These are phyloP conservation scores for Bombus consobrinus DNA, from an alignment of 1,140 invertebrate genomes.

Conservation along the genomic window DNA sequence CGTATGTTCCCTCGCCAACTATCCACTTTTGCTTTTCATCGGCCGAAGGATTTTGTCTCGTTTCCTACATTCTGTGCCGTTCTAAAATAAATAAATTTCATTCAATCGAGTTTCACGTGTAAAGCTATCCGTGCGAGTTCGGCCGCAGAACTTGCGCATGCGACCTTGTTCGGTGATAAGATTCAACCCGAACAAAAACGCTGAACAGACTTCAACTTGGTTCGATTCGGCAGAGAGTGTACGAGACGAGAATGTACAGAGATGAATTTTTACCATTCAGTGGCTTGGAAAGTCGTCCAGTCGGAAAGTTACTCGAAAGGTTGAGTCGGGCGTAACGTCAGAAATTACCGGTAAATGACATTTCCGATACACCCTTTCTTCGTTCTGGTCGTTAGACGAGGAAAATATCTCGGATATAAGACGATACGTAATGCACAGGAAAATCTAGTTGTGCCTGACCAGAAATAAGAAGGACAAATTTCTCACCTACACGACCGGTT, in stretches of 20 bases:
- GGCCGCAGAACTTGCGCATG: too few relatives aligned
- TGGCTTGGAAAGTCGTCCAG: slow-evolving; percentile 10
- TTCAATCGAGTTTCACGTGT: background rate
- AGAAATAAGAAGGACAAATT: slow-evolving; percentile 1
- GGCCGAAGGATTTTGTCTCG: too few relatives aligned
- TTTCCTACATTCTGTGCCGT: too few relatives aligned
- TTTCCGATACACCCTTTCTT: slow-evolving; percentile 17
- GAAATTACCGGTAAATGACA: slow-evolving; percentile 5
- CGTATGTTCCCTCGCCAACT: too few relatives aligned
- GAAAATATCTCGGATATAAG: background rate
- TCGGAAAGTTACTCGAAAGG: background rate
- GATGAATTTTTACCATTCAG: background rate
- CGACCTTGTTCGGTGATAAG: too few relatives aligned
- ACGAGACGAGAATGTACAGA: background rate
- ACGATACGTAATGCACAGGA: background rate
- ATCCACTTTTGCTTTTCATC: too few relatives aligned
- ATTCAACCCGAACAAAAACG: too few relatives aligned
- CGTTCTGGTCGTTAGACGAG: background rate
- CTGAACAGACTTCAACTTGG: too few relatives aligned
- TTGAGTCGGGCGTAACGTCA: background rate
- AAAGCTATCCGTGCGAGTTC: too few relatives aligned
- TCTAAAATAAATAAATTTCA: background rate
- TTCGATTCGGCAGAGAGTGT: too few relatives aligned
- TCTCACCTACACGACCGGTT: background rate
- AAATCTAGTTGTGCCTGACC: background rate